phyloP scores from a whole-genome alignment of 2,888 invertebrate species.

The Tipula unca region DNA sequence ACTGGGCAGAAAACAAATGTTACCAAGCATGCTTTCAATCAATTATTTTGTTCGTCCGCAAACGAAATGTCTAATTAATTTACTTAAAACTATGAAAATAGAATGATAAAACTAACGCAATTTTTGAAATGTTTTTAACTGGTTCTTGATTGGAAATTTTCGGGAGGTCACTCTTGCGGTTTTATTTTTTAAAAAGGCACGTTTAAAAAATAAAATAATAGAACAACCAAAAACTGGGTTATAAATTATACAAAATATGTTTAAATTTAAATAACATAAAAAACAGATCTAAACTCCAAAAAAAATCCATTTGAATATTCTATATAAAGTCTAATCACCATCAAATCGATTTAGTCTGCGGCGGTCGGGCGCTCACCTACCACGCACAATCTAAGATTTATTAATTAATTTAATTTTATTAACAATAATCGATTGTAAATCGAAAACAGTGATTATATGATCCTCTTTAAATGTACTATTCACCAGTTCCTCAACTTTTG shows the following conservation, averaged over 20 bases:
- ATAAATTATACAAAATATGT: background rate
- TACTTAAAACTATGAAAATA: background rate
- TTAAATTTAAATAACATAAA: background rate
- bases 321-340: background rate
- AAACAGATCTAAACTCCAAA: background rate
- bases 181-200: background rate
- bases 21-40: background rate
- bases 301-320: background rate
- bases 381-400: background rate
- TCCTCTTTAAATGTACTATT: conserved; percentile 38
- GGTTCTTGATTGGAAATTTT: background rate
- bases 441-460: conserved; percentile 37
- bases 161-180: background rate
- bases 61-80: background rate
- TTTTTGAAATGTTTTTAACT: background rate
- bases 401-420: conserved; percentile 40
- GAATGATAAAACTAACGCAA: background rate
- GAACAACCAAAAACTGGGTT: background rate
- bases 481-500: conserved; percentile 38
- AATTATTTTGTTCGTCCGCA: too few relatives aligned
- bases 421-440: conserved; percentile 37
- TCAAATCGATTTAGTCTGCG: background rate
- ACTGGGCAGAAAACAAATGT: background rate
- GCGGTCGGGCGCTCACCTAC: background rate
- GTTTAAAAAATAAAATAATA: background rate